phyloP scores from a whole-genome alignment of 2,797 vertebrate genomes.

The Ceryle rudis region DNA sequence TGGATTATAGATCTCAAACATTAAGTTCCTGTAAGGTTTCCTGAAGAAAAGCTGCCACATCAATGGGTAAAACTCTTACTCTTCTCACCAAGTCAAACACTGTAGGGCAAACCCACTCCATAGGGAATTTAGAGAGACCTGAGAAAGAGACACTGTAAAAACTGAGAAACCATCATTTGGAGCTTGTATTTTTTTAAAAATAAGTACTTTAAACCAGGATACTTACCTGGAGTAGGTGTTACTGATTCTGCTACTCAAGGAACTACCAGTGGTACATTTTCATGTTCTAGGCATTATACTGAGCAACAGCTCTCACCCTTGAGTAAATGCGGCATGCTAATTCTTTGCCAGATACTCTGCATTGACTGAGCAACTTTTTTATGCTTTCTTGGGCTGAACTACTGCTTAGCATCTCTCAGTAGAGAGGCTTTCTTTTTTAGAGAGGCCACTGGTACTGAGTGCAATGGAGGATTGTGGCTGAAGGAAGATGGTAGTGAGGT shows the following conservation, averaged over 20 bases:
- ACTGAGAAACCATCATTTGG: neutral
- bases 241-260: neutral
- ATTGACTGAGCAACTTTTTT: neutral
- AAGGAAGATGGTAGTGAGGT: neutral
- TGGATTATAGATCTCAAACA: neutral
- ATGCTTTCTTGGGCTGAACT: neutral
- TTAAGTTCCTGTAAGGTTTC: neutral
- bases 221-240: neutral
- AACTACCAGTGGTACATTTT: neutral
- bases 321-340: neutral
- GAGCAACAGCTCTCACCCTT: neutral
- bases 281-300: neutral
- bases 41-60: neutral
- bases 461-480: neutral
- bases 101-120: neutral
- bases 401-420: neutral
- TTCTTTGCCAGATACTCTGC: neutral
- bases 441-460: neutral
- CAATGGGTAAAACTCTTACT: neutral
- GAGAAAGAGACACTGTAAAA: neutral
- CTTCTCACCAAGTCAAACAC: neutral
- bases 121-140: neutral
- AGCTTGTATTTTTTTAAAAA: neutral
- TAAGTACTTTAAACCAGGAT: neutral
- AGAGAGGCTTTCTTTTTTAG: neutral